phyloP scores from a whole-genome alignment of 2,113 vertebrate species.

The Acrocephalus kingi region DNA sequence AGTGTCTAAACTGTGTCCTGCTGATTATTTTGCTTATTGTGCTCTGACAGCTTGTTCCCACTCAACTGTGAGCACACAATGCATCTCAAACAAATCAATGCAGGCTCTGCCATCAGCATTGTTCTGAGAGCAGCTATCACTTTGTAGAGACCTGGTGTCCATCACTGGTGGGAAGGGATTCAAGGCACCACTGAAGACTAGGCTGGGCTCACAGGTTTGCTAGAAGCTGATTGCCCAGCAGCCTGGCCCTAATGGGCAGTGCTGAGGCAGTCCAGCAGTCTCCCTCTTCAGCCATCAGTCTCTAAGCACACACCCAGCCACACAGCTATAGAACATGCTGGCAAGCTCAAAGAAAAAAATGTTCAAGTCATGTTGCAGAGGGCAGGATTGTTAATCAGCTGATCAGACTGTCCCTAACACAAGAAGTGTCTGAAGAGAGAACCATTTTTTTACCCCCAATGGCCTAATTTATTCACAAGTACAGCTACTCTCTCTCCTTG shows the following conservation, averaged over 20 bases:
- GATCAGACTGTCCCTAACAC: not conserved
- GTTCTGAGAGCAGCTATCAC: not conserved
- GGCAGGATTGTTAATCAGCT: not conserved
- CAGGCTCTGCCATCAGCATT: not conserved
- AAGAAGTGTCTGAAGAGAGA: not conserved
- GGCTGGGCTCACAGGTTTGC: not conserved
- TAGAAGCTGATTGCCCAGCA: not conserved
- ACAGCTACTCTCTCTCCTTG: not conserved
- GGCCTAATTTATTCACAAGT: not conserved
- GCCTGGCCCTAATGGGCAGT: not conserved
- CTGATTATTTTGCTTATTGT: not conserved
- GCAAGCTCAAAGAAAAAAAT: not conserved
- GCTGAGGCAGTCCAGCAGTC: not conserved
- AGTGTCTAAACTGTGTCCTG: not conserved
- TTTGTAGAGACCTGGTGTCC: not conserved
- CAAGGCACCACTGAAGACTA: not conserved
- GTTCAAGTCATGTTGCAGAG: not conserved
- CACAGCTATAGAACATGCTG: not conserved
- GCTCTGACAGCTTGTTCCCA: not conserved
- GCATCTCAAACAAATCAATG: not conserved
- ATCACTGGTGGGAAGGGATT: not conserved
- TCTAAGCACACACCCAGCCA: not conserved
- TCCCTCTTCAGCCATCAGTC: not conserved
- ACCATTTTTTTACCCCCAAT: accelerated
- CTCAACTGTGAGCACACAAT: not conserved